Evolutionary conservation across 2,113 vertebrate genomes (phyloP).

Genomic region (Channa argus): DNA sequence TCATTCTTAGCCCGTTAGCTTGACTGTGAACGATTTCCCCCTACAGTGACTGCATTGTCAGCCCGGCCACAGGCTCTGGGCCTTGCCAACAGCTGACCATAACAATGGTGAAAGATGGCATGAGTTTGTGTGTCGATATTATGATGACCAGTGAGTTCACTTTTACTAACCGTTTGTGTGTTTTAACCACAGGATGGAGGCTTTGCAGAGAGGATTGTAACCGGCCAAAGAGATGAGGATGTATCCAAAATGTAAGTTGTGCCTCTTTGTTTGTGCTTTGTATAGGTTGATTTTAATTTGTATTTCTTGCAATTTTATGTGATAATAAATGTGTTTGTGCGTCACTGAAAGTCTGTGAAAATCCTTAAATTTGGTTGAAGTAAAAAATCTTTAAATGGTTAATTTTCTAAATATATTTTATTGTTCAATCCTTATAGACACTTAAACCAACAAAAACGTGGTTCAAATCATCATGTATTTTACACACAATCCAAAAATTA

Average conservation of each 20-base stretch:
- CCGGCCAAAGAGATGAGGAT: constrained; percentile 21
- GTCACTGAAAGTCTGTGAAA: neutral
- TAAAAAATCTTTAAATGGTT: no score
- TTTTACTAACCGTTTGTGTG: constrained; percentile 61
- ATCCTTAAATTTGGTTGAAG: neutral
- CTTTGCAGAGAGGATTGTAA: constrained; percentile 40
- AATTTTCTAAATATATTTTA: no score
- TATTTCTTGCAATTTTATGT: neutral
- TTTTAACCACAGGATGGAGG: constrained; percentile 66
- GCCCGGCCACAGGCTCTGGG: constrained; percentile 32
- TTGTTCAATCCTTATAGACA: no score
- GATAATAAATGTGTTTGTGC: no score
- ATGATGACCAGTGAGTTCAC: constrained; percentile 43
- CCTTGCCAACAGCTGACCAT: constrained; percentile 60
- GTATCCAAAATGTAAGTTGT: constrained; percentile 63
- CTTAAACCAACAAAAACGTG: no score
- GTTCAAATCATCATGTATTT: no score
- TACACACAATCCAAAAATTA: no score
- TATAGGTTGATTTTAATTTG: neutral
- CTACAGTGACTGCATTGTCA: constrained; percentile 74
- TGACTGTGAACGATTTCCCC: constrained; percentile 66
- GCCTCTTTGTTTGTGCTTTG: neutral
- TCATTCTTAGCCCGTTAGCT: constrained; percentile 72
- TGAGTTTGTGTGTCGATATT: constrained; percentile 59
- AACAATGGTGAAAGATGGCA: constrained; percentile 61